phyloP scores from a whole-genome alignment of 2,797 vertebrate genomes.

The Champsocephalus esox region DNA sequence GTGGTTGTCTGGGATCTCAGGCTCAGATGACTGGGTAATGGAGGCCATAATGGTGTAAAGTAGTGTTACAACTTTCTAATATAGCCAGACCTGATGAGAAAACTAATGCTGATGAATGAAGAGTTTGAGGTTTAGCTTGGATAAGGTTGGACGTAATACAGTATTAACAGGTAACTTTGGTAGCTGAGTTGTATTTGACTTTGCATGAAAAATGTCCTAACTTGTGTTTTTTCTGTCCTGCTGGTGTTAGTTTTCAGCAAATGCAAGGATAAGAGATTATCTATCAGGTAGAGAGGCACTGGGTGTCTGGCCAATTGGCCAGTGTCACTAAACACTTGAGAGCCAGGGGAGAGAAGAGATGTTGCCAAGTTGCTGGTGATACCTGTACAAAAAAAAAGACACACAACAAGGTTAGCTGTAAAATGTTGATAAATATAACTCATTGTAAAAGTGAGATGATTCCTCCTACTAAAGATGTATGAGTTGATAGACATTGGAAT shows the following conservation, averaged over 20 bases:
- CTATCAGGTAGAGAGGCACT: slow-evolving; percentile 66
- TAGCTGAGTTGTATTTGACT: slow-evolving; percentile 27
- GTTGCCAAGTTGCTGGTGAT: slow-evolving; percentile 73
- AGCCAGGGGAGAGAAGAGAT: slow-evolving; percentile 81
- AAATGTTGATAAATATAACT: neutral
- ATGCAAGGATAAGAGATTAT: slow-evolving; percentile 6
- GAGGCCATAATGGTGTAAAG: slow-evolving; percentile 80
- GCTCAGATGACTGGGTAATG: slow-evolving; percentile 74
- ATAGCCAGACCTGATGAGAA: slow-evolving; percentile 17
- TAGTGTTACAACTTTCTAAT: slow-evolving; percentile 25
- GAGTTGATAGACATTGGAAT: neutral
- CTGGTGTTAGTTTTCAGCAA: slow-evolving; percentile 64
- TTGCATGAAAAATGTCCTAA: slow-evolving; percentile 16
- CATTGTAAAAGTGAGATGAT: neutral
- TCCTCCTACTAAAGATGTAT: neutral
- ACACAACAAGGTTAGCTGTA: neutral
- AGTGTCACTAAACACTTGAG: slow-evolving; percentile 56
- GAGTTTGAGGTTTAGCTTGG: neutral
- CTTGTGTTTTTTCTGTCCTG: slow-evolving; percentile 41
- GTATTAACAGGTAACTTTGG: slow-evolving; percentile 43
- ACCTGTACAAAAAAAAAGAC: slow-evolving; percentile 39
- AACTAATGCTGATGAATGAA: slow-evolving; percentile 31
- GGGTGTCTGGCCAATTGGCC: slow-evolving; percentile 55
- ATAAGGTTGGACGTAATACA: neutral
- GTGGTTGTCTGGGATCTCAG: slow-evolving; percentile 91